Percentiles rank a stretch among this genome's conserved stretches.
phyloP scores from a whole-genome alignment of 2,888 invertebrate species.

The Cistogaster globosa region DNA sequence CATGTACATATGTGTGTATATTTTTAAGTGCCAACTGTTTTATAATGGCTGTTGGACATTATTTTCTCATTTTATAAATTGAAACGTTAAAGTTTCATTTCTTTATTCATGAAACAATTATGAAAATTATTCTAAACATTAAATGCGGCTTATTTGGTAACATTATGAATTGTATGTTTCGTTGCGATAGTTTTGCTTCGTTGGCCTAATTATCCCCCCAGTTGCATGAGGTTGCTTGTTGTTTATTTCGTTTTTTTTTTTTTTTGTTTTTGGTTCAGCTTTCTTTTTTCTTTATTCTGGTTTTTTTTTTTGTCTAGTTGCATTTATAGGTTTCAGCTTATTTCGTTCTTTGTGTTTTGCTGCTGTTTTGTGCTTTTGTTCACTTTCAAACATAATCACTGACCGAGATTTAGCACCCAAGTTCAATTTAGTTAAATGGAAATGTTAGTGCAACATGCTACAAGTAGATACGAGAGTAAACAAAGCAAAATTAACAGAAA shows the following conservation, averaged over 20 bases:
- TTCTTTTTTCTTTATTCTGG: slow-evolving; percentile 27
- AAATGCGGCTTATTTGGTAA: slow-evolving; percentile 52
- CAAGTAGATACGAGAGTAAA: neutral
- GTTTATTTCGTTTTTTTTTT: slow-evolving; percentile 3
- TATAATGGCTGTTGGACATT: slow-evolving; percentile 25
- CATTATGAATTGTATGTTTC: slow-evolving; percentile 55
- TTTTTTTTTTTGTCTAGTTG: slow-evolving; percentile 55
- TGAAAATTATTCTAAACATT: slow-evolving; percentile 55
- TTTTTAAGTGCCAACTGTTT: neutral
- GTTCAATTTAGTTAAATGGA: slow-evolving; percentile 63
- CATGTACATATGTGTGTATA: too few species aligned
- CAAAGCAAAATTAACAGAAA: slow-evolving; percentile 18
- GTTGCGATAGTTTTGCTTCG: slow-evolving; percentile 46
- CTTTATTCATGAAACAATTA: slow-evolving; percentile 51
- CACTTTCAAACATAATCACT: slow-evolving; percentile 65
- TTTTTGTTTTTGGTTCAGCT: too few species aligned
- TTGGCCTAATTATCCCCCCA: slow-evolving; percentile 62
- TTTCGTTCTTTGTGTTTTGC: slow-evolving; percentile 17
- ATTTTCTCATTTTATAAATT: slow-evolving; percentile 53
- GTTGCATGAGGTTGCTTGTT: slow-evolving; percentile 38
- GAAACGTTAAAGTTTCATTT: slow-evolving; percentile 47
- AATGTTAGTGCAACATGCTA: slow-evolving; percentile 20
- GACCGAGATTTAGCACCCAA: slow-evolving; percentile 69
- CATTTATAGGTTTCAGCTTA: slow-evolving; percentile 53
- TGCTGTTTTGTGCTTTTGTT: slow-evolving; percentile 36